Conservation (phyloP, 2,797 vertebrate species). For the Dallia pectoralis region DNA sequence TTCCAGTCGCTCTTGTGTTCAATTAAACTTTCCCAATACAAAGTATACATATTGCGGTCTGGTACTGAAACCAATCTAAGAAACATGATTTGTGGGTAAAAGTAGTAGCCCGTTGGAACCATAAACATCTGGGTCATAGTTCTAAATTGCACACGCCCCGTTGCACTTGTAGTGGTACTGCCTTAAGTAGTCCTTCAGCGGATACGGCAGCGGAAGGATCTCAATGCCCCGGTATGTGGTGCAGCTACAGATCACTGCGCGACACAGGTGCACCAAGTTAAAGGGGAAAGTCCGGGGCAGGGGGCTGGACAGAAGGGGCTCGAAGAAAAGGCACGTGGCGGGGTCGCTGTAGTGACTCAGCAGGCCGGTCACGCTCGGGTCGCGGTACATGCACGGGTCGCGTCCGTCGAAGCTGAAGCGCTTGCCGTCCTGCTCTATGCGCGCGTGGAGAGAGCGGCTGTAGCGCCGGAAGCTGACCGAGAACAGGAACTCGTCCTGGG, state of each 20-base stretch:
- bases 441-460: conserved; percentile 93
- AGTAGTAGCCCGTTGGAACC: background rate
- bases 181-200: conserved; percentile 89
- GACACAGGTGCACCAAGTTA: conserved; percentile 90
- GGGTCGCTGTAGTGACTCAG: conserved; percentile 94
- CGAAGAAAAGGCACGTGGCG: conserved; percentile 94
- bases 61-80: background rate
- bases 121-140: background rate
- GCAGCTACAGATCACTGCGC: conserved; percentile 88
- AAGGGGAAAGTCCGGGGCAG: conserved; percentile 93
- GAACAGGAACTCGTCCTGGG: conserved; percentile 95
- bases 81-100: background rate
- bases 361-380: conserved; percentile 89
- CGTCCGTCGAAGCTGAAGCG: conserved; percentile 96
- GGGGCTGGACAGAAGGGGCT: conserved; percentile 90
- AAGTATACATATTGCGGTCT: background rate
- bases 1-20: background rate
- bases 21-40: background rate
- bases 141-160: conserved; percentile 69
- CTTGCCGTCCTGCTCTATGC: conserved; percentile 94
- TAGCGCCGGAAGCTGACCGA: conserved; percentile 96
- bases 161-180: conserved; percentile 95
- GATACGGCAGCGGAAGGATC: conserved; percentile 81
- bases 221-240: conserved; percentile 90
- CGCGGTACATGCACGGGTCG: conserved; percentile 94